Base-by-base conservation (phyloP, 2,797 vertebrate genomes). In the Karalla daura region DNA sequence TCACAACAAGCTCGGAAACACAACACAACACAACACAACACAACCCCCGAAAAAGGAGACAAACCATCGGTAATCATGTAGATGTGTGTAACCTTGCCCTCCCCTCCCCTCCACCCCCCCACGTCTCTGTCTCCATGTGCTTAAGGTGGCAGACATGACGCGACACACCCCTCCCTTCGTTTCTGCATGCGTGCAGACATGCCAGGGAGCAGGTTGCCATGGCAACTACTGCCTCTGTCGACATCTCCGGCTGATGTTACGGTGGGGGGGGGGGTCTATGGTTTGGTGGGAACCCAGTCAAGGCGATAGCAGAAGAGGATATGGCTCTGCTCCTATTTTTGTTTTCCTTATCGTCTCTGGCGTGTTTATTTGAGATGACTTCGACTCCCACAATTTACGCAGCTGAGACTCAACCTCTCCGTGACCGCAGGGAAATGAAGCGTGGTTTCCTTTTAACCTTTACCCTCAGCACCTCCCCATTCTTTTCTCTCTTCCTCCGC, bases 201-300 rank as follows among this genome's bases (percentile, higher is more conserved):
- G 54, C 80, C 72, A 85, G 41, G 6, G 78, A 84, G 79, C 65
- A 13, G 1, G 90, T 91, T 84, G 40, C 90, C 81, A 86, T 81
- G 78, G 90, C 71, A 88, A 93, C 89, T 74, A 15, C 81, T 54
- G 66, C 77, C 61, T 86, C 74, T 9, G 41, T 66, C 46, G 5
- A 63, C 14, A 11, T 74, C 64, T 73, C 27, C 0, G 27, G 61
- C 56, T 47, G 68, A 70, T 67, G 69, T 73, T 70, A 24, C 37
- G 15, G 23, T n/a, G 32, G 40, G 49, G 7, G 15, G 23, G 21
- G 32, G 40, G 49, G 7, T 43, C 20, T 13, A 15, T 18, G 41
- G 69, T 60, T 78, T 54, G 60, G 69, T 84, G 70, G 70, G 54
- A 84, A 70, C n/a, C 20, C 52, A 43, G 56, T 69, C 39, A 15